Evolutionary conservation across 2,888 invertebrate genomes (phyloP), one percentile per base, ranked within the genome.

Genomic region (Trilocha varians): DNA sequence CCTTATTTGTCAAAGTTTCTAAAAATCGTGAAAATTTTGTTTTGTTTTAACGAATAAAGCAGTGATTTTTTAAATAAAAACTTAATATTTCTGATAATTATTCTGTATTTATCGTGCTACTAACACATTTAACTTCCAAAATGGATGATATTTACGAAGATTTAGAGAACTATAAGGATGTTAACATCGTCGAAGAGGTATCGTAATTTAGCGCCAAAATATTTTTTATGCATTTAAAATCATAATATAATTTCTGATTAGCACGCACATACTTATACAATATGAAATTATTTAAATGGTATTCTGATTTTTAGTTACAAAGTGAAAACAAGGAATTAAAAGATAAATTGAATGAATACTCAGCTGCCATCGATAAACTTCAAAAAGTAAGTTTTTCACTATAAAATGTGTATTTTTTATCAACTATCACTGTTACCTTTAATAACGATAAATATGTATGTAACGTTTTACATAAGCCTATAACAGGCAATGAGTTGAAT

Each of bases 121-220:
- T n/a, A n/a, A n/a, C n/a, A n/a, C n/a, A n/a, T n/a, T n/a, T n/a
- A n/a, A n/a, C n/a, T n/a, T 15, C 9, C 34, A 38, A 17, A 16
- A 82, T 83, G 82, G 78, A 78, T 34, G 68, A 63, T 43, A 45
- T 85, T 41, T 85, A 85, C 46, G 62, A 55, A 13, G 62, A 83
- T 55, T 66, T 85, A 44, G 73, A 78, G 17, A 82, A 85, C 50
- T 85, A 77, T 50, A 63, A 79, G 16, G 72, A 79, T 33, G 68
- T 68, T 16, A 59, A 66, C 42, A 56, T 60, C 40, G 44, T 77
- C 41, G 56, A 64, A 17, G 72, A 78, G 76, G 82, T 82, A 70
- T 38, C 44, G 37, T 33, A 46, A 65, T 76, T 78, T 77, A 78
- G 76, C 78, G 79, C 78, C 71, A 79, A 78, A 66, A 62, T 44